phyloP scores from a whole-genome alignment of 1,140 invertebrate species.

The Meteorus sp. region DNA sequence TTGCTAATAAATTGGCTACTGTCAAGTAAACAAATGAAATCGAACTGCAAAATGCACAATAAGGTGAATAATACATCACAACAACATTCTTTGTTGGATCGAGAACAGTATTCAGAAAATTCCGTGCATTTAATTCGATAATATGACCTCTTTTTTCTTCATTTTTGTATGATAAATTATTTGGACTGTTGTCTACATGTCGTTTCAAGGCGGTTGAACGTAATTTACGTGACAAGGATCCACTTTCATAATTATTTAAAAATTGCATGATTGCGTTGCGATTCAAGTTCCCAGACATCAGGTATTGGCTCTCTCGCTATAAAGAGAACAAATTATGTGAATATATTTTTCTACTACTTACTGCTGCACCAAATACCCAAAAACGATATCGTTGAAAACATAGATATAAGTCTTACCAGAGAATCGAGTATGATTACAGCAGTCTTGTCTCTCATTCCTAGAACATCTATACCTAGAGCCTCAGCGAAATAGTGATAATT shows the following conservation, averaged over 20 bases:
- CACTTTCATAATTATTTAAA: conserved; percentile 67
- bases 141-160: conserved; percentile 53
- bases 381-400: conserved; percentile 14
- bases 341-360: no score
- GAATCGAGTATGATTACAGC: conserved; percentile 73
- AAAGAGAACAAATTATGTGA: conserved; percentile 51
- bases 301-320: conserved; percentile 70
- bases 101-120: conserved; percentile 57
- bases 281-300: conserved; percentile 64
- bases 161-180: conserved; percentile 32
- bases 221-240: conserved; percentile 60
- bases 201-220: conserved; percentile 45
- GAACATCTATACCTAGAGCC: conserved; percentile 70
- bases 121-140: conserved; percentile 62
- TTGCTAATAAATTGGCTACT: conserved; percentile 65
- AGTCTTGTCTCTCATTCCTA: conserved; percentile 65
- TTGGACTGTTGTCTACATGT: conserved; percentile 37
- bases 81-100: conserved; percentile 66
- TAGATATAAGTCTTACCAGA: conserved; percentile 60
- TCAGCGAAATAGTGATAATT: conserved; percentile 73
- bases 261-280: conserved; percentile 64
- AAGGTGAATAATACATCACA: conserved; percentile 70
- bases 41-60: conserved; percentile 74
- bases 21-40: conserved; percentile 67
- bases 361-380: no score